Evolutionary conservation across 2,113 vertebrate genomes (phyloP).

Genomic region (Thunnus maccoyii): DNA sequence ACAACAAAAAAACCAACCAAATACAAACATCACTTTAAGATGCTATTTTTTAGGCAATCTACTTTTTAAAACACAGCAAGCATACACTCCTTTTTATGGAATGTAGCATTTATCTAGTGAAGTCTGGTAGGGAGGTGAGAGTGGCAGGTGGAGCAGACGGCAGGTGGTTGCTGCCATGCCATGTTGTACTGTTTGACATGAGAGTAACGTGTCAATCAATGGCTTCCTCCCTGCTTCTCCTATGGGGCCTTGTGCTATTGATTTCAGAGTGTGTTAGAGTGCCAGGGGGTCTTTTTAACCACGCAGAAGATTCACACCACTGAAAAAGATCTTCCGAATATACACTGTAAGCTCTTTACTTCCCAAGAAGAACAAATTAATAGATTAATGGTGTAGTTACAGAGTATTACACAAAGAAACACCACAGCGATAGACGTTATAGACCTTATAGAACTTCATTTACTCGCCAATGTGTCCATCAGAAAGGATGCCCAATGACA

Average conservation of each 20-base stretch:
- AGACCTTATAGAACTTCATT: slow-evolving; percentile 7
- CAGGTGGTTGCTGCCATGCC: slow-evolving; percentile 80
- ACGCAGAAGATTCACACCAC: slow-evolving; percentile 60
- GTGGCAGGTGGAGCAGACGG: slow-evolving; percentile 74
- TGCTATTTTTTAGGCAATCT: not conserved
- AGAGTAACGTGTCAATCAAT: slow-evolving; percentile 84
- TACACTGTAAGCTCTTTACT: slow-evolving; percentile 28
- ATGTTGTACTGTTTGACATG: slow-evolving; percentile 82
- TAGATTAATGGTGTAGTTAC: slow-evolving; percentile 20
- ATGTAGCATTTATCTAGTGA: slow-evolving; percentile 6
- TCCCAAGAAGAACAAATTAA: slow-evolving; percentile 13
- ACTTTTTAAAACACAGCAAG: slow-evolving; percentile 16
- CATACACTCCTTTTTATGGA: not conserved
- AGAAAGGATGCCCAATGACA: slow-evolving; percentile 9
- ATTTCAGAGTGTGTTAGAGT: slow-evolving; percentile 80
- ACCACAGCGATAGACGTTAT: slow-evolving; percentile 21
- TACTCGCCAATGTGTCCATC: slow-evolving; percentile 7
- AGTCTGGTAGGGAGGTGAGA: slow-evolving; percentile 56
- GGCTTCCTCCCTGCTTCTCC: slow-evolving; percentile 80
- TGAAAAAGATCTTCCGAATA: slow-evolving; percentile 47
- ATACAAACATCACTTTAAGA: not conserved
- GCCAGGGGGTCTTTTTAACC: slow-evolving; percentile 75
- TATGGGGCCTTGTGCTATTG: slow-evolving; percentile 81
- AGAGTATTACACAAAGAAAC: slow-evolving; percentile 17
- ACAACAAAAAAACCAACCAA: not conserved